Base-by-base conservation (phyloP, 2,797 vertebrate genomes). In the Limosa lapponica region DNA sequence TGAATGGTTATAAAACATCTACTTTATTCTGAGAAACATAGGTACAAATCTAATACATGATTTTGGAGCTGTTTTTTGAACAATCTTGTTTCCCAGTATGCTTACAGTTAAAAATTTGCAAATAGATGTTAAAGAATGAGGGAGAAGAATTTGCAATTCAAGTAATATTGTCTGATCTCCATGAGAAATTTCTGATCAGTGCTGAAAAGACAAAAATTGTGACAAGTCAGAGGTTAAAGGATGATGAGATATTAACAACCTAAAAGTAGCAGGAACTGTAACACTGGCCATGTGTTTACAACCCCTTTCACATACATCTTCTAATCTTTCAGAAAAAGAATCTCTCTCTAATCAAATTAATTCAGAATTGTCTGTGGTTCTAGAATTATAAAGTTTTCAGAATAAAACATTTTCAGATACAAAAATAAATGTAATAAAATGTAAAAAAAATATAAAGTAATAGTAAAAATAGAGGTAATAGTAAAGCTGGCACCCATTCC, bases 301-400 rank as follows among this genome's bases (percentile, higher is more conserved):
- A 18, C 0, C 1, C 4, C 2, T 59, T 72, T 61, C 22, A 46
- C 10, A 9, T 3, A 7, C 0, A 0, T 30, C 62, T 59, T 82
- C 6, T 62, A 43, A 58, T 51, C 0, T 70, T 44, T 54, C 15
- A 46, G 18, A 4, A 77, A 57, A 58, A 54, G 51, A n/a, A 46
- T 2, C 5, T 10, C 8, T 73, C 20, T 23, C 3, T 54, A 12
- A 20, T 52, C 32, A 44, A 5, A 18, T 43, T 41, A 54, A n/a
- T 75, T 82, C 22, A 44, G 20, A 81, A 74, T 25, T 2, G 0
- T 55, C 32, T 24, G 6, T 16, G 12, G 11, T 86, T 89, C 23
- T 51, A 74, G 18, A 28, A 52, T 14, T 8, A 18, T 12, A 13
- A 54, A 18, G 1, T 41, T 87, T 81, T 78, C 30, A 61, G 32